Conservation (phyloP, 2,888 invertebrate genomes). For the Acrobasis consociella region DNA sequence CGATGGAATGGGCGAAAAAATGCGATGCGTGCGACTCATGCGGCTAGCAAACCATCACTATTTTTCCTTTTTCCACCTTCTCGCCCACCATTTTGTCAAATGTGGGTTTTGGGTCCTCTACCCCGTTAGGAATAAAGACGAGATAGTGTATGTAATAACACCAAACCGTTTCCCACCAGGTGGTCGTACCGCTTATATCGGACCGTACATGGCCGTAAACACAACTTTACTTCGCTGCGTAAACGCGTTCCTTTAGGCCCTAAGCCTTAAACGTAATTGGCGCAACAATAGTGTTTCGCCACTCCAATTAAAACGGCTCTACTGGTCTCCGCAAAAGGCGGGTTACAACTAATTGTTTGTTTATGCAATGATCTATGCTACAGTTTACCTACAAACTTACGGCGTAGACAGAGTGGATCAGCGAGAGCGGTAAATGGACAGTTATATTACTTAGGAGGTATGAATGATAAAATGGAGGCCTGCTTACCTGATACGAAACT, state of each 20-base stretch:
- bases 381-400: background rate
- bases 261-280: background rate
- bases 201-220: background rate
- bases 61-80: too few species aligned
- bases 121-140: too few species aligned
- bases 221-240: conserved; percentile 1
- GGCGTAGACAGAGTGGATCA: too few species aligned
- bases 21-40: too few species aligned
- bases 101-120: too few species aligned
- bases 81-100: too few species aligned
- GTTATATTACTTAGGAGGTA: too few species aligned
- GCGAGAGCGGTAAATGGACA: too few species aligned
- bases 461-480: too few species aligned
- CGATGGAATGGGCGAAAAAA: too few species aligned
- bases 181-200: background rate
- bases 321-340: conserved; percentile 4
- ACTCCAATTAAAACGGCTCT: conserved; percentile 9
- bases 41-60: too few species aligned
- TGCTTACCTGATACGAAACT: too few species aligned
- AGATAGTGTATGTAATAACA: background rate
- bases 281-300: conserved; percentile 15
- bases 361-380: background rate
- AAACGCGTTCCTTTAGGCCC: conserved; percentile 1
- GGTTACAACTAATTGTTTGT: background rate
- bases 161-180: background rate